Percentiles rank a stretch among this genome's conserved stretches.
phyloP scores from a whole-genome alignment of 2,888 invertebrate genomes.

The Stenodema calcarata region DNA sequence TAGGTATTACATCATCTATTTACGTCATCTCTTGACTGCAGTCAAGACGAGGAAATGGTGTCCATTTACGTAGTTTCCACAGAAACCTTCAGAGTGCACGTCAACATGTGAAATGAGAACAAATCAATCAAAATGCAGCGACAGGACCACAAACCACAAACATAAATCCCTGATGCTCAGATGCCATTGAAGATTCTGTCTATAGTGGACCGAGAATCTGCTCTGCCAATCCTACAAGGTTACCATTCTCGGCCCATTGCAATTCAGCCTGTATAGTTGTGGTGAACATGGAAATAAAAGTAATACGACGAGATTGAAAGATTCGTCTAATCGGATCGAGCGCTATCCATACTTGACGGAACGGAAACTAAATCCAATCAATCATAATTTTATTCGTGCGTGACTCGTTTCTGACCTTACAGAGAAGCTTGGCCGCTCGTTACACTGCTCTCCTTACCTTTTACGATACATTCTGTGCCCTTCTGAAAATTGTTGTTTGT shows the following conservation, averaged over 20 bases:
- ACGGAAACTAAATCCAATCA: not conserved
- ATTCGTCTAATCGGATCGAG: not conserved
- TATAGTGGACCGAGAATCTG: too few species aligned
- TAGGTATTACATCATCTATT: too few species aligned
- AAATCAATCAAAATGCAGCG: too few species aligned
- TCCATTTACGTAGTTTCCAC: too few species aligned
- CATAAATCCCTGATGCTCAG: too few species aligned
- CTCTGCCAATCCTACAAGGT: too few species aligned
- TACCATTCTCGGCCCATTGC: not conserved
- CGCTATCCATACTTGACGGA: not conserved
- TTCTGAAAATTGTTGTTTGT: not conserved
- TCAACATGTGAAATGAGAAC: too few species aligned
- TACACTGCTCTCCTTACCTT: not conserved
- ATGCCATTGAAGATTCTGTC: too few species aligned
- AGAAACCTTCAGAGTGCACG: too few species aligned
- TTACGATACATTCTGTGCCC: not conserved
- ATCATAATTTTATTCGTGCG: not conserved
- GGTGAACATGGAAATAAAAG: not conserved
- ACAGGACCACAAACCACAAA: too few species aligned
- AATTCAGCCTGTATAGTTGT: not conserved
- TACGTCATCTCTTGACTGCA: too few species aligned
- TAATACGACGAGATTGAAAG: not conserved
- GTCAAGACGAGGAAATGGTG: too few species aligned
- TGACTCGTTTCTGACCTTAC: not conserved
- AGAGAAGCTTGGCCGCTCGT: not conserved